Evolutionary conservation across 2,888 invertebrate species (phyloP), one percentile per base, ranked within the genome.

Genomic region (Tupiocoris notatus): DNA sequence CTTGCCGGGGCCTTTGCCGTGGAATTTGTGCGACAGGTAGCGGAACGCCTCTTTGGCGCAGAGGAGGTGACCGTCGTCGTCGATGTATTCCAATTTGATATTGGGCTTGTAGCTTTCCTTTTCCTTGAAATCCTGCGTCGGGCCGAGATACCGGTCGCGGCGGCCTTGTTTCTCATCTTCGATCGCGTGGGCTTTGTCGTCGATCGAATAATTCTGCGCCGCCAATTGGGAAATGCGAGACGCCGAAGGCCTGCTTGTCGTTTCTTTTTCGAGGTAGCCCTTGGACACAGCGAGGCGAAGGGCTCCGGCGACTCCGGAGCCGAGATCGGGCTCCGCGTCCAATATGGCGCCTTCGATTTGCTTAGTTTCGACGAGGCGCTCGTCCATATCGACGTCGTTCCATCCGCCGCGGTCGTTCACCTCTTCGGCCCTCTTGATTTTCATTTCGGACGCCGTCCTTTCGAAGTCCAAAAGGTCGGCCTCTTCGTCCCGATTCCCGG

Each of bases 1-100:
- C 85, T 99, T 99, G 74, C 99, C 98, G 20, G 98, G 97, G 1
- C 97, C 97, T 86, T 99, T 98, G 71, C 99, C 99, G 86, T 99
- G 99, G 87, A 99, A 99, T 86, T 98, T 96, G 85, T 98, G 98
- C 22, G 96, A 96, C 74, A 98, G 87, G 86, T 96, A 95, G 81
- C 84, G 81, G 86, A 98, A 98, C 65, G 99, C 98, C 86, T 99
- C 98, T 85, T 99, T 99, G 76, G 93, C 91, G 82, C 92, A 93
- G 78, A 99, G 88, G 81, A 93, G 88, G 75, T 95, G 91, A 0
- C 99, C 99, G 82, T 94, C 93, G 83, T 98, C 97, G 85, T 99
- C 98, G 80, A 96, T 95, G 84, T 99, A 99, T 83, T 98, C 96
- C 81, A 98, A 86, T 85, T 96, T 96, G 57, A 98, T 92, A 84